Evolutionary conservation across 2,113 vertebrate genomes (phyloP), one percentile per base, ranked within the genome.

Genomic region (Macaca mulatta): DNA sequence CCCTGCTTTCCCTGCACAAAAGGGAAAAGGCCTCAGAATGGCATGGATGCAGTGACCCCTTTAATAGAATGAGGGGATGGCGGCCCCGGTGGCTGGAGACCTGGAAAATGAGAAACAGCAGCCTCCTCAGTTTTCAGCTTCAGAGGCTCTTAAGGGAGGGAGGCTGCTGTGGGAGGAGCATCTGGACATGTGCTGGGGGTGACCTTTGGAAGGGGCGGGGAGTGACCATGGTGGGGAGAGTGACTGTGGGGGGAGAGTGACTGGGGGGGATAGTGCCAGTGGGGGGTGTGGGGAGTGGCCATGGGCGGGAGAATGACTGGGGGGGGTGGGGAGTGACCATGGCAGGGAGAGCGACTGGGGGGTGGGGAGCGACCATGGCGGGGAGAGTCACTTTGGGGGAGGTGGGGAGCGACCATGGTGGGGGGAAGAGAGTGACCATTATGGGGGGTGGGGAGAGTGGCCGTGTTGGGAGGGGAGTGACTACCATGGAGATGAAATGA

Each of bases 31-130:
- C 55, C 67, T 1, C 4, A 6, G 94, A 14, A 43, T 0, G 2
- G n/a, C 67, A 1, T 1, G 12, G 2, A 5, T 3, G 0, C 2
- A 0, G 32, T 5, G 40, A 5, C 8, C 35, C 14, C 30, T 52
- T 2, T 9, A 10, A 38, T 4, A 52, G 45, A 35, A n/a, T 2
- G n/a, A 17, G 75, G 55, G 38, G 61, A 57, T 10, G 40, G 20
- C 8, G 7, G 12, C 79, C 23, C 5, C 0, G 0, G 38, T 9
- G 27, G 64, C 55, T 23, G 9, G 2, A 30, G 25, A 8, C 40
- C 40, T 12, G 40, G 50, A 40, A 8, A 8, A 22, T 9, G 32
- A 35, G 70, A 35, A 67, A 13, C 22, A 27, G 48, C 11, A 0
- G 59, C 35, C 70, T 72, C 30, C 8, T 12, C 20, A 12, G 13